phyloP scores from a whole-genome alignment of 2,113 vertebrate species.

The Microcebus tavaratra region DNA sequence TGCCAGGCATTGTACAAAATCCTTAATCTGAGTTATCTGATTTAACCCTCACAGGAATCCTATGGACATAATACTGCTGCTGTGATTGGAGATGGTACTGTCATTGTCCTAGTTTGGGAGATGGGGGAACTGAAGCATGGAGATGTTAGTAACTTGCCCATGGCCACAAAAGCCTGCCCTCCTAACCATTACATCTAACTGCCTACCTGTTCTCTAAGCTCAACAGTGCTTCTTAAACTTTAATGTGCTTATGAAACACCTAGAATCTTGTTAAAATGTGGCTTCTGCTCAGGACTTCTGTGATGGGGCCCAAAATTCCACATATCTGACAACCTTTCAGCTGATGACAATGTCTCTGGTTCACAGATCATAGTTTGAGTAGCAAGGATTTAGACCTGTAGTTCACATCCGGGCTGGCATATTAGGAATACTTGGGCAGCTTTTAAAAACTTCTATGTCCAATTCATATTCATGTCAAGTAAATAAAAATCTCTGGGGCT shows the following conservation, averaged over 20 bases:
- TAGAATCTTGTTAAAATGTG: background rate
- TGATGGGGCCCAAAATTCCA: background rate
- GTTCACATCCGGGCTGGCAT: background rate
- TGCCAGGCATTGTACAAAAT: background rate
- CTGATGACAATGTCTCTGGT: background rate
- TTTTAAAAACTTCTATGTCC: background rate
- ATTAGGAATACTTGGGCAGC: background rate
- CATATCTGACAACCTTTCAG: background rate
- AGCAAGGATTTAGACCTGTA: background rate
- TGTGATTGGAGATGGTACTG: background rate
- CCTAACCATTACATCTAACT: background rate
- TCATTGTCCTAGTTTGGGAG: background rate
- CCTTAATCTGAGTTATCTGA: background rate
- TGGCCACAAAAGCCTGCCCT: background rate
- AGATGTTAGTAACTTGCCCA: background rate
- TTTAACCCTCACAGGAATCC: background rate
- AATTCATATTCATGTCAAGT: background rate
- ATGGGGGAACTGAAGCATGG: background rate
- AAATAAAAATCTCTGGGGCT: background rate
- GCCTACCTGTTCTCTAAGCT: background rate
- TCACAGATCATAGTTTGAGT: background rate
- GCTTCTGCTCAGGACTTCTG: background rate
- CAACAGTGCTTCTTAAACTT: background rate
- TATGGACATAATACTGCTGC: background rate
- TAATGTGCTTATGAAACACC: background rate